Percentiles rank a stretch among this genome's conserved stretches.
Evolutionary conservation across 1,140 invertebrate genomes (phyloP).

Genomic region (Teleogryllus occipitalis): DNA sequence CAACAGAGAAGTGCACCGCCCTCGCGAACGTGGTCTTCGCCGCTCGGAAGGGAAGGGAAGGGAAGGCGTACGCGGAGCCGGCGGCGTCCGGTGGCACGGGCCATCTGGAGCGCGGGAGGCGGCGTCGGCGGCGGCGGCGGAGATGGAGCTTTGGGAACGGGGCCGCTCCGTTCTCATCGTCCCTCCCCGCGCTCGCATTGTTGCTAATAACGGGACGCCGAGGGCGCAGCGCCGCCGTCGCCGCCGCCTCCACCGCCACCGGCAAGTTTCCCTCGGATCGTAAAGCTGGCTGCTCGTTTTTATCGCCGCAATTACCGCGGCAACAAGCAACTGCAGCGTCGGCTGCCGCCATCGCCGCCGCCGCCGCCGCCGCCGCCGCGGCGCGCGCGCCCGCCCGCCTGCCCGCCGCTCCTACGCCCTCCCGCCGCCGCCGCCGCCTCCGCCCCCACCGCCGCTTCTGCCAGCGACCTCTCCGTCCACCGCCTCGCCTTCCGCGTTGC

Average conservation of each 20-base stretch:
- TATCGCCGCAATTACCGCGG: not conserved
- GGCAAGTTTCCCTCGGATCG: not conserved
- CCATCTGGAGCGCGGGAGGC: not conserved
- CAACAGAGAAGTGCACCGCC: too few relatives aligned
- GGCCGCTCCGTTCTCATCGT: not conserved
- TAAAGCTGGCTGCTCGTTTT: not conserved
- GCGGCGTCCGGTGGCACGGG: not conserved
- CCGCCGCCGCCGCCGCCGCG: too few relatives aligned
- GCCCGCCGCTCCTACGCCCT: not conserved
- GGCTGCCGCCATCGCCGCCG: too few relatives aligned
- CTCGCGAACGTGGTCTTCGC: too few relatives aligned
- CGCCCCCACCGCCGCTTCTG: not conserved
- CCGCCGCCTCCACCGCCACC: too few relatives aligned
- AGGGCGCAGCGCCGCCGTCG: not conserved
- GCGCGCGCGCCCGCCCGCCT: too few relatives aligned
- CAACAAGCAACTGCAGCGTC: not conserved
- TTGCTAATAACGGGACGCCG: constrained; percentile 3
- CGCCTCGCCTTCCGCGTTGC: not conserved
- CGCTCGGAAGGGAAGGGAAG: not conserved
- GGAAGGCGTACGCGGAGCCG: too few relatives aligned
- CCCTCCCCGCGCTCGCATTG: not conserved
- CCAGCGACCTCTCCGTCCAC: not conserved
- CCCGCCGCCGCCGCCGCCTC: not conserved
- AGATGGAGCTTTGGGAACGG: not conserved
- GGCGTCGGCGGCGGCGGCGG: too few relatives aligned